Percentiles rank a stretch among this genome's conserved stretches.
Conservation (phyloP, 2,888 invertebrate species). For the Plutella xylostella region DNA sequence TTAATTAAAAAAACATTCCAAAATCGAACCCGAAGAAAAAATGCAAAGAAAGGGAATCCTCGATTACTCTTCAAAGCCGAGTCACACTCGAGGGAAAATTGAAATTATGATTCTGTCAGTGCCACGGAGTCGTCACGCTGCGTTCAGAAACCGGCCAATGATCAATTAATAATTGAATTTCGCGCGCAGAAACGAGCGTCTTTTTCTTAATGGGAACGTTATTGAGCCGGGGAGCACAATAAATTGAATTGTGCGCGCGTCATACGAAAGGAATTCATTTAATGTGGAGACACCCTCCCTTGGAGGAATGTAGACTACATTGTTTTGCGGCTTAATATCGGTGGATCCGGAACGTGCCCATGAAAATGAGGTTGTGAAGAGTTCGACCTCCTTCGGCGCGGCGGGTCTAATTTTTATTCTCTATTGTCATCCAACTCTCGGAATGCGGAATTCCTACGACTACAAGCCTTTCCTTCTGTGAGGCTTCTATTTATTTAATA, state of each 20-base stretch:
- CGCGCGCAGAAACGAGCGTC: constrained; percentile 28
- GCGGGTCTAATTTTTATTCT: too few relatives aligned
- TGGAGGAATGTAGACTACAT: constrained; percentile 20
- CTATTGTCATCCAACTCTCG: too few relatives aligned
- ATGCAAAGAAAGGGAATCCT: not conserved
- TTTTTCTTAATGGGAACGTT: constrained; percentile 42
- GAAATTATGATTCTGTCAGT: constrained; percentile 37
- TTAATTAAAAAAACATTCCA: constrained; percentile 25
- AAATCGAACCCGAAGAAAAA: constrained; percentile 3
- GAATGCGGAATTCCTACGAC: too few relatives aligned
- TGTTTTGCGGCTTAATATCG: constrained; percentile 21
- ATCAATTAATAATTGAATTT: constrained; percentile 42
- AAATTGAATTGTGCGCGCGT: constrained; percentile 39
- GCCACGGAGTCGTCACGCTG: constrained; percentile 22
- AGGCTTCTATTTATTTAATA: too few relatives aligned
- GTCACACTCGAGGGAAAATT: constrained; percentile 23
- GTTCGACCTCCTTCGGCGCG: too few relatives aligned
- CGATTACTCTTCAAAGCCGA: constrained; percentile 20
- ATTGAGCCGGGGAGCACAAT: constrained; percentile 27
- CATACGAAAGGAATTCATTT: constrained; percentile 38
- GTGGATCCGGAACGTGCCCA: constrained; percentile 14
- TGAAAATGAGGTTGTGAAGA: constrained; percentile 18
- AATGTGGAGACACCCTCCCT: constrained; percentile 16
- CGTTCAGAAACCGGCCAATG: constrained; percentile 14
- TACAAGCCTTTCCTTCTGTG: too few relatives aligned